Evolutionary conservation across 2,888 invertebrate genomes (phyloP), one percentile per base, ranked within the genome.

Genomic region (Apodemia mormo): DNA sequence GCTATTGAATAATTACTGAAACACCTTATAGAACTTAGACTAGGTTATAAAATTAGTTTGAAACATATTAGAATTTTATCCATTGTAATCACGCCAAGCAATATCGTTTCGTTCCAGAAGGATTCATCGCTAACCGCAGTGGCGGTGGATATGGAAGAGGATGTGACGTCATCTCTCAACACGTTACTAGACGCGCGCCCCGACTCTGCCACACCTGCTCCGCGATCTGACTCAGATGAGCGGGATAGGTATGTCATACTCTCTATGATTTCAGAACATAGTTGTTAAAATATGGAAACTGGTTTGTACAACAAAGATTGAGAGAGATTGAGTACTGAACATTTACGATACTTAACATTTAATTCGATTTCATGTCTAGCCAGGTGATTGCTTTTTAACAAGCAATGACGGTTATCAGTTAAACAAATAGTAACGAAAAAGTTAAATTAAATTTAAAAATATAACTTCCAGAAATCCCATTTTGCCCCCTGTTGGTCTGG

Each of bases 81-180:
- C 67, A 68, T 5, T 66, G 61, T 29, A 9, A 43, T 30, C 22
- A 52, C 37, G 70, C 14, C n/a, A n/a, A 52, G n/a, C 14, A 52
- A 52, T 52, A 52, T 52, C 6, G 49, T 0, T n/a, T 6, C 5
- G 14, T 95, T 95, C 81, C 96, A 96, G 94, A 96, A 96, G 89
- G 96, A 96, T 84, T 95, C 95, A 64, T 95, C 95, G 49, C 95
- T 97, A 88, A 97, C 97, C 82, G 96, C 97, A 74, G 97, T 98
- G 76, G 97, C 97, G 77, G 97, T 97, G 81, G 98, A 98, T 81
- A 96, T 98, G 85, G 98, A 98, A 85, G 98, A 98, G 87, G 97
- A 98, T 87, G 96, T 98, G 82, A 98, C 98, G 82, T 98, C 98
- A 85, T 98, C 98, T 75, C 94, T 98, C 74, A 98, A 98, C 90